Conservation (phyloP, 30 jellyfish, hydroid and myxozoan genomes). For the Turritopsis dohrnii region DNA sequence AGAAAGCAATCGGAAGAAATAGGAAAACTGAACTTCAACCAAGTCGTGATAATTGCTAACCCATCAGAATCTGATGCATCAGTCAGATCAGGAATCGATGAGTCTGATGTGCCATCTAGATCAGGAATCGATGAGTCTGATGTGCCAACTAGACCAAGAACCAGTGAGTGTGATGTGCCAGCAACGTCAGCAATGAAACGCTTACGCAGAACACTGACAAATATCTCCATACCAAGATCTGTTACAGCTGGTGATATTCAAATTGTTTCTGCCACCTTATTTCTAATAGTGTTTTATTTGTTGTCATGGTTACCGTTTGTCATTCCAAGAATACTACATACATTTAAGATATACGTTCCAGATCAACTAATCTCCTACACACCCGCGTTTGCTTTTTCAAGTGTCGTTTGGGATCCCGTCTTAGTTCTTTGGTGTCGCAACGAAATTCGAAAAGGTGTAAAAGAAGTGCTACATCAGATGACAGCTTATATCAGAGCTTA, state of each 20-base stretch:
- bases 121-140: background rate
- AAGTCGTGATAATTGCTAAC: background rate
- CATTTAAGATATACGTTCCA: conserved; percentile 3
- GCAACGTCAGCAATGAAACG: background rate
- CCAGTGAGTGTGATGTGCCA: background rate
- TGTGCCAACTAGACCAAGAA: background rate
- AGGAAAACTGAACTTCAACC: background rate
- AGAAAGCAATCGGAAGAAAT: background rate
- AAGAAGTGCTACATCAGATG: background rate
- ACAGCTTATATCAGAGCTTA: background rate
- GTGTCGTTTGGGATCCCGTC: conserved; percentile 6
- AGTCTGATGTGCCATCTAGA: background rate
- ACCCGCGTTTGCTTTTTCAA: conserved; percentile 17
- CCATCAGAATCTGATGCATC: background rate
- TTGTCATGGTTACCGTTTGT: conserved; percentile 16
- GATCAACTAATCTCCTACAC: background rate
- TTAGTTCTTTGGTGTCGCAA: background rate
- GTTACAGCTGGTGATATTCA: background rate
- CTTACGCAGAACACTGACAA: background rate
- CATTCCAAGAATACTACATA: background rate
- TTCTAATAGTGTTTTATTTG: background rate
- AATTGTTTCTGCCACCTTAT: background rate
- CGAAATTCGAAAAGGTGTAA: background rate
- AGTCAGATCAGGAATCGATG: background rate
- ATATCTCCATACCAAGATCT: background rate